Evolutionary conservation across 2,888 invertebrate species (phyloP).

Genomic region (Lepidochrysops patricia): DNA sequence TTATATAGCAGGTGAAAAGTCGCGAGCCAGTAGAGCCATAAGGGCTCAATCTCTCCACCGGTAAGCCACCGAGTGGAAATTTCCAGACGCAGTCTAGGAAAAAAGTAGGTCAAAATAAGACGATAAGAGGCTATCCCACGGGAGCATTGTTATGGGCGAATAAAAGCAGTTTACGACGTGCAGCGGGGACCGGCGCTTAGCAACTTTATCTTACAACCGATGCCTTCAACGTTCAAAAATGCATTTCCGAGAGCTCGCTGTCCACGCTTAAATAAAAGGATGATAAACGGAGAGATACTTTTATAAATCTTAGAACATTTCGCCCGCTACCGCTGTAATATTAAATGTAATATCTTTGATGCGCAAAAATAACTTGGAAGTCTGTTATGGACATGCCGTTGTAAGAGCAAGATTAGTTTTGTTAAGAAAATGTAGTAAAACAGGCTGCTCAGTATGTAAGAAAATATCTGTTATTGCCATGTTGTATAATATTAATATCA

Average conservation of each 20-base stretch:
- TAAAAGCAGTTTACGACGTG: slow-evolving; percentile 52
- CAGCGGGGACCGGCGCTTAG: slow-evolving; percentile 40
- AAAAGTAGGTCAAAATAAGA: slow-evolving; percentile 2
- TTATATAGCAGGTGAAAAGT: too few relatives aligned
- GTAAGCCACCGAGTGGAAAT: background rate
- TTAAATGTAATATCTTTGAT: background rate
- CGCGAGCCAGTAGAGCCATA: too few relatives aligned
- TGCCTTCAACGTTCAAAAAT: slow-evolving; percentile 15
- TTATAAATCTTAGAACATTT: slow-evolving; percentile 21
- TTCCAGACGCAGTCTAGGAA: background rate
- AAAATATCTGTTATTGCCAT: too few relatives aligned
- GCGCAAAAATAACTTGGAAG: background rate
- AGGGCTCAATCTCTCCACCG: too few relatives aligned
- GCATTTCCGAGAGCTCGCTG: slow-evolving; percentile 12
- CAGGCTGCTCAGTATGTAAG: too few relatives aligned
- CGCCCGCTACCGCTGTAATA: slow-evolving; percentile 18
- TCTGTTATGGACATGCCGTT: too few relatives aligned
- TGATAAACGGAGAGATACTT: slow-evolving; percentile 18
- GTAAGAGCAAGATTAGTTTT: too few relatives aligned
- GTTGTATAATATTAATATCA: too few relatives aligned
- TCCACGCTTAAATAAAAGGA: slow-evolving; percentile 21
- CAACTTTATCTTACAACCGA: slow-evolving; percentile 41
- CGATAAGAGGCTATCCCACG: slow-evolving; percentile 24
- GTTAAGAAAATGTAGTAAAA: too few relatives aligned
- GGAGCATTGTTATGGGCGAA: slow-evolving; percentile 47